Base-by-base conservation (phyloP, 1,140 invertebrate species). In the Drosophila kikkawai region DNA sequence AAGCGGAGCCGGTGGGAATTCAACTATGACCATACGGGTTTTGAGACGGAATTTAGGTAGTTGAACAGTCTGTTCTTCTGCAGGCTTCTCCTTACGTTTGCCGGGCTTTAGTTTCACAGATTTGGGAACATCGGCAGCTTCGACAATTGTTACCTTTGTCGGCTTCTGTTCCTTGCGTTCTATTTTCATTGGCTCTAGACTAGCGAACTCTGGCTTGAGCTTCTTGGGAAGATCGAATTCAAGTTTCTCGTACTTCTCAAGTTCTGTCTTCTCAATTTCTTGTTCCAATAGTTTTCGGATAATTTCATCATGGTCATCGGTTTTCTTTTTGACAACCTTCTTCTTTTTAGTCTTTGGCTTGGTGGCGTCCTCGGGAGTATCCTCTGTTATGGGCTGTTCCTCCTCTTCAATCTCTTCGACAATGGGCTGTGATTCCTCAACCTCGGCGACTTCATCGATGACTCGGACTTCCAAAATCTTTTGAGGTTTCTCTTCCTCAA, bases 231-330 rank as follows among this genome's bases (percentile, higher is more conserved):
- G 39, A 65, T 86, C 90, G 51, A 92, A 88, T 32, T 93, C 82
- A 29, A 91, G 19, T 79, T 86, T 91, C 56, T 93, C 92, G 61
- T 91, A 92, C 68, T 92, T 92, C 69, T 91, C 90, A 48, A 92
- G 79, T 75, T 93, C 92, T 6, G 93, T 92, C 77, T 91, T 93
- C 15, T 91, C 80, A 60, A 92, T 86, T 77, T 93, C 91, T 65
- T 92, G 90, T 45, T 86, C 90, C 41, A 93, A 67, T 15, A 92
- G 34, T 22, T 87, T 88, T 53, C 82, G 75, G 29, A 92, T 93
- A 26, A 93, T 78, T 48, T 85, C 82, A 79, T 93, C 92, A 47
- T 92, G 91, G n/a, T 93, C 91, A 34, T 91, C 81, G 12, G 82
- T 84, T 59, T 92, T 91, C 66, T 91, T 92, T 57, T 91, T 90